These are phyloP conservation scores for Agonopterix heracliana DNA, from an alignment of 2,888 invertebrate genomes.

Conservation along the genomic window DNA sequence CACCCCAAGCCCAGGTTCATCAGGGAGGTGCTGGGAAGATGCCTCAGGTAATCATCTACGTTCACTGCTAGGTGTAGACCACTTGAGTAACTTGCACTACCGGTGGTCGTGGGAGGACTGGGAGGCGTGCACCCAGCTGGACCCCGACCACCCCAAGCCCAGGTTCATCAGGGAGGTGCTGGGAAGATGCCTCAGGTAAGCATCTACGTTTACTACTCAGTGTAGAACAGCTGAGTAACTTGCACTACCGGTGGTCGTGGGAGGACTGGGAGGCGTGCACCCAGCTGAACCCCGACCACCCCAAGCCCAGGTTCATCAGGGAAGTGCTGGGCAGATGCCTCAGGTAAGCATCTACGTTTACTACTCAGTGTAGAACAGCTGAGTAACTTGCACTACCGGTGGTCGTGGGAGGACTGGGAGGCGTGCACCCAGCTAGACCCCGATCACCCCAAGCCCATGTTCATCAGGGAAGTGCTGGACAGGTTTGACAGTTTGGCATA, in stretches of 20 bases:
- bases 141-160: constrained; percentile 93
- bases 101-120: constrained; percentile 99
- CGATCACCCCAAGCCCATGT: constrained; percentile 95
- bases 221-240: constrained; percentile 98
- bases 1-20: constrained; percentile 97
- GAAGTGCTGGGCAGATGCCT: constrained; percentile 94
- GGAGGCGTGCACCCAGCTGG: constrained; percentile 90
- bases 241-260: constrained; percentile 99
- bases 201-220: constrained; percentile 6
- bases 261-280: constrained; percentile 95
- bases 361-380: constrained; percentile 94
- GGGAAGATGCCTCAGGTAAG: constrained; percentile 90
- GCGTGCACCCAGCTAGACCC: constrained; percentile 87
- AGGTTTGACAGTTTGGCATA: too few relatives aligned
- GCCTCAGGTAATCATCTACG: constrained; percentile 82
- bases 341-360: constrained; percentile 75
- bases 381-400: constrained; percentile 99
- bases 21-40: constrained; percentile 92
- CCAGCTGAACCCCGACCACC: constrained; percentile 90
- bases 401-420: constrained; percentile 99
- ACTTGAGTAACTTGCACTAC: constrained; percentile 99
- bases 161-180: constrained; percentile 96
- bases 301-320: constrained; percentile 94
- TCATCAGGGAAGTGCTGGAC: constrained; percentile 93
- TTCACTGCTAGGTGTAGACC: constrained; percentile 84